Conservation (phyloP, 2,797 vertebrate genomes). For the Hapalemur alaotrensis region DNA sequence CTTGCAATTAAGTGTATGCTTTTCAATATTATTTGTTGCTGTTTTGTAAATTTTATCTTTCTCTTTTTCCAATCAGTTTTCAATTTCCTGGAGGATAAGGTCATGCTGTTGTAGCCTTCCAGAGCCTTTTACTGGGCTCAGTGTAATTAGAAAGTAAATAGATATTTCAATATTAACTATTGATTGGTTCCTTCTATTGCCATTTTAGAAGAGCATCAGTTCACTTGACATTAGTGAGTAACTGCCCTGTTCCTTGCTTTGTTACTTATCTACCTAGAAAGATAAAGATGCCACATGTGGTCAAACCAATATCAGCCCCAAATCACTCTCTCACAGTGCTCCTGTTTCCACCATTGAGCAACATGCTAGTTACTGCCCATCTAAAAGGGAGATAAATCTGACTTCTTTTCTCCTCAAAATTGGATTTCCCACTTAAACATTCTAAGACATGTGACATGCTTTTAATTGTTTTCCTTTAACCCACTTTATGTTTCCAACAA, state of each 20-base stretch:
- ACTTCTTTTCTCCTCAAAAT: background rate
- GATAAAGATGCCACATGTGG: background rate
- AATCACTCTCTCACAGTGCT: background rate
- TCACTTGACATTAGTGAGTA: background rate
- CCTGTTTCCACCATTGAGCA: background rate
- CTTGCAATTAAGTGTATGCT: background rate
- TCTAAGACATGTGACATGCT: background rate
- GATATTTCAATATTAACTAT: background rate
- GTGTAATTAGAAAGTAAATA: background rate
- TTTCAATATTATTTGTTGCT: background rate
- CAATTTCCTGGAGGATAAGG: background rate
- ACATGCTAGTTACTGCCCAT: background rate
- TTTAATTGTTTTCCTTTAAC: background rate
- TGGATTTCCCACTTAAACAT: constrained; percentile 10
- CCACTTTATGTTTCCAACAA: background rate
- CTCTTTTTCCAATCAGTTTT: background rate
- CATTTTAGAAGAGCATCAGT: background rate
- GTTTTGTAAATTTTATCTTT: background rate
- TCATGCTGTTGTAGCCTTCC: background rate
- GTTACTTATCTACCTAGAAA: background rate
- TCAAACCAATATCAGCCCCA: background rate
- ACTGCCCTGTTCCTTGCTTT: background rate
- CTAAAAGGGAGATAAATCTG: background rate
- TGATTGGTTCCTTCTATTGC: background rate
- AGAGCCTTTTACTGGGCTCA: background rate